A percentile compares a stretch with the other conserved stretches of the same genome.
Evolutionary conservation across 2,797 vertebrate genomes (phyloP).

Genomic region (Melanogrammus aeglefinus): DNA sequence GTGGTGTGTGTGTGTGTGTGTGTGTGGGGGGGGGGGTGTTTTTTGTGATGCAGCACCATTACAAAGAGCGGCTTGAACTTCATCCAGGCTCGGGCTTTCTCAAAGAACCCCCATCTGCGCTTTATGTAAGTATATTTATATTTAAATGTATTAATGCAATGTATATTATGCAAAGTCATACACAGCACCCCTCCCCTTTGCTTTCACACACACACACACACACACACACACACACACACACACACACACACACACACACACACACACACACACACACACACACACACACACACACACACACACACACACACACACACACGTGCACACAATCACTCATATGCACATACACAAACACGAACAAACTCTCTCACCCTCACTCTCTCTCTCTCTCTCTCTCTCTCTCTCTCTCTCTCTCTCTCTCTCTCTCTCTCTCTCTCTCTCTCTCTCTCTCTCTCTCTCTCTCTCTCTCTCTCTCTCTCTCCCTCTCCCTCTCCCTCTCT

Average conservation of each 20-base stretch:
- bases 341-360: no score
- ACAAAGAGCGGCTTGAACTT: conserved; percentile 84
- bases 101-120: conserved; percentile 88
- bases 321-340: no score
- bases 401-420: no score
- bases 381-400: no score
- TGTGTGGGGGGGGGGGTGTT: not conserved
- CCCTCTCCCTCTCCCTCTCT: no score
- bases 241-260: not conserved
- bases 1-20: not conserved
- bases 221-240: not conserved
- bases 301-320: not conserved
- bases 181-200: no score
- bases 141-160: not conserved
- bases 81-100: conserved; percentile 86
- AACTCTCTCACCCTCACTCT: no score
- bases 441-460: no score
- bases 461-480: no score
- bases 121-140: conserved; percentile 87
- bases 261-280: no score
- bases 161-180: not conserved
- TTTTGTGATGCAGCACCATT: conserved; percentile 79
- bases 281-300: not conserved
- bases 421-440: no score
- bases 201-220: not conserved